Conservation (phyloP, 2,888 invertebrate genomes). For the Microdon myrmicae region DNA sequence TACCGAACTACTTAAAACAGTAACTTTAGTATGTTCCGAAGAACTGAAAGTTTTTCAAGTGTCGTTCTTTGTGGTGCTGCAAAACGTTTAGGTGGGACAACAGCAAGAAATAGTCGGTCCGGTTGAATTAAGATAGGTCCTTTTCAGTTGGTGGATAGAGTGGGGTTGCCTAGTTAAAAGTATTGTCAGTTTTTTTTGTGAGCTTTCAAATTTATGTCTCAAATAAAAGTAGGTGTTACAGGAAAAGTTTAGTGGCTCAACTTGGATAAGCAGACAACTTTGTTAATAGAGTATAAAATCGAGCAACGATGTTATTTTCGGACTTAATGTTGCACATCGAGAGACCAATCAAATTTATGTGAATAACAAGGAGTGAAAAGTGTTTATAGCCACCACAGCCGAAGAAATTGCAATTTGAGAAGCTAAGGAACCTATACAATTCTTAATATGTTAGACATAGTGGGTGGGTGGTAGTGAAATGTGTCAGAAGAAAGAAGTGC, state of each 20-base stretch:
- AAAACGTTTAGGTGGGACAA: constrained; percentile 35
- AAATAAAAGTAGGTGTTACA: constrained; percentile 14
- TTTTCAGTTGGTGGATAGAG: constrained; percentile 1
- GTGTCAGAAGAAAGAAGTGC: no score
- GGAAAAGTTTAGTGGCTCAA: constrained; percentile 15
- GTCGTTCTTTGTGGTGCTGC: constrained; percentile 22
- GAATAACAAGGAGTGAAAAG: no score
- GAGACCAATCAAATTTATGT: no score
- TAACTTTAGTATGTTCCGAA: constrained; percentile 43
- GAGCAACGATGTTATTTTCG: constrained; percentile 3
- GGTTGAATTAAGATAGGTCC: constrained; percentile 12
- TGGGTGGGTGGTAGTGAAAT: no score
- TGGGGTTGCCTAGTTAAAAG: constrained; percentile 27
- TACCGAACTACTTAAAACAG: constrained; percentile 47
- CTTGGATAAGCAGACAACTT: constrained; percentile 19
- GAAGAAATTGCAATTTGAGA: no score
- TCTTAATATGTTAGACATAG: no score
- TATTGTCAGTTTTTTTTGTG: constrained; percentile 21
- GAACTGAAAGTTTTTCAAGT: constrained; percentile 11
- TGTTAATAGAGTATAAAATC: constrained; percentile 15
- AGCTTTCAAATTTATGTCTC: constrained; percentile 26
- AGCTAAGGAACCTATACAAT: no score
- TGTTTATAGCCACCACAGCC: no score
- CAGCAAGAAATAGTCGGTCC: constrained; percentile 21
- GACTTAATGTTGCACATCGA: neutral